These are phyloP conservation scores for Hylomyscus alleni DNA, from an alignment of 2,797 vertebrate genomes.

Conservation along the genomic window DNA sequence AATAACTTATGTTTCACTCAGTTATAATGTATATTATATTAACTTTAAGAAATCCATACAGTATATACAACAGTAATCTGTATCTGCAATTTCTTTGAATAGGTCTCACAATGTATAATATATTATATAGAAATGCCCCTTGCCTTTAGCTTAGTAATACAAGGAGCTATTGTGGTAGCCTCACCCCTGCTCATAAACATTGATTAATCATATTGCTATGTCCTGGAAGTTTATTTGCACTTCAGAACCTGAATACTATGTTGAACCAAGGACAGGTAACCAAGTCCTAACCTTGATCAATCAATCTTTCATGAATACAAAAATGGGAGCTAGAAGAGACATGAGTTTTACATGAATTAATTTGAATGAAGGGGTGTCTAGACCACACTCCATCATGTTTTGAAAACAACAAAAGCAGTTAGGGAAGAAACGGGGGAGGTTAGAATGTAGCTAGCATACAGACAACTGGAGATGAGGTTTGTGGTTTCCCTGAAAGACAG, in stretches of 20 bases:
- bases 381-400: background rate
- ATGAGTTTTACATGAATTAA: background rate
- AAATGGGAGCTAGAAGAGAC: background rate
- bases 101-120: background rate
- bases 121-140: conserved; percentile 10
- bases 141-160: background rate
- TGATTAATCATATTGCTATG: background rate
- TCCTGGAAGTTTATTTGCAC: background rate
- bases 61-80: background rate
- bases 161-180: background rate
- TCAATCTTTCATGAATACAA: background rate
- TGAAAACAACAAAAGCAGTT: background rate
- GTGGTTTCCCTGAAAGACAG: background rate
- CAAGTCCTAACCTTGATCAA: background rate
- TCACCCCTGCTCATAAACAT: background rate
- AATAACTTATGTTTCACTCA: background rate
- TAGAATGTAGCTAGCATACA: background rate
- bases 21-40: background rate
- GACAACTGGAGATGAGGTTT: background rate
- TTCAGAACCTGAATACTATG: background rate
- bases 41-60: conserved; percentile 16
- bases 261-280: background rate
- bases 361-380: background rate
- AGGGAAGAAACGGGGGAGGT: background rate
- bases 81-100: conserved; percentile 38